Percentiles rank a stretch among this genome's conserved stretches.
phyloP scores from a whole-genome alignment of 2,888 invertebrate genomes.

The Aelia acuminata region DNA sequence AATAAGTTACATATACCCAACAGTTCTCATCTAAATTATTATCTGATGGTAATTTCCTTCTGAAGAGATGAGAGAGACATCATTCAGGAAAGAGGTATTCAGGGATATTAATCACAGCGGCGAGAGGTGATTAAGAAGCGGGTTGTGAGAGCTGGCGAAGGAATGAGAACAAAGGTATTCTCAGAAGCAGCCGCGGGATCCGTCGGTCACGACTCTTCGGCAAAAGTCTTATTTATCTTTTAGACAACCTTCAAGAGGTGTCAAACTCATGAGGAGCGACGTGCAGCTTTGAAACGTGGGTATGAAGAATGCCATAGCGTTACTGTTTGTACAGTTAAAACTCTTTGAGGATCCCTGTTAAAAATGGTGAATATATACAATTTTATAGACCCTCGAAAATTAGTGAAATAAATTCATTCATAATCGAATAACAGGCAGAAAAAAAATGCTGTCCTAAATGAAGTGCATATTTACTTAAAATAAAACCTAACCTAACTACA shows the following conservation, averaged over 20 bases:
- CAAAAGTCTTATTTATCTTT: slow-evolving; percentile 14
- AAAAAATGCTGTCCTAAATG: no score
- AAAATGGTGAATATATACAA: no score
- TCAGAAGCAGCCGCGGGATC: not conserved
- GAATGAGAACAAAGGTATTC: slow-evolving; percentile 24
- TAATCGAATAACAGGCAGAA: no score
- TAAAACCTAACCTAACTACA: no score
- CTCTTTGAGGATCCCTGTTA: no score
- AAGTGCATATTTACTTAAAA: no score
- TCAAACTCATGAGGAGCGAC: not conserved
- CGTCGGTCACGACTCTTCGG: not conserved
- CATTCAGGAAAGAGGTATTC: not conserved
- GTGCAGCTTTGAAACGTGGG: not conserved
- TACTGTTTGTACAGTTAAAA: no score
- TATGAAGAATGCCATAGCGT: not conserved
- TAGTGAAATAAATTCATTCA: no score
- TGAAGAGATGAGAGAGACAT: not conserved
- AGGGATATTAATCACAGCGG: not conserved
- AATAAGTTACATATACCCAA: not conserved
- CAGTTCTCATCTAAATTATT: not conserved
- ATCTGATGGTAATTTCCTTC: not conserved
- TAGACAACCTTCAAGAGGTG: not conserved
- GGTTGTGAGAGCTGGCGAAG: not conserved
- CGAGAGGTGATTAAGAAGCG: not conserved
- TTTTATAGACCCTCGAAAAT: no score